Evolutionary conservation across 2,888 invertebrate genomes (phyloP).

Genomic region (Oscheius sp.): DNA sequence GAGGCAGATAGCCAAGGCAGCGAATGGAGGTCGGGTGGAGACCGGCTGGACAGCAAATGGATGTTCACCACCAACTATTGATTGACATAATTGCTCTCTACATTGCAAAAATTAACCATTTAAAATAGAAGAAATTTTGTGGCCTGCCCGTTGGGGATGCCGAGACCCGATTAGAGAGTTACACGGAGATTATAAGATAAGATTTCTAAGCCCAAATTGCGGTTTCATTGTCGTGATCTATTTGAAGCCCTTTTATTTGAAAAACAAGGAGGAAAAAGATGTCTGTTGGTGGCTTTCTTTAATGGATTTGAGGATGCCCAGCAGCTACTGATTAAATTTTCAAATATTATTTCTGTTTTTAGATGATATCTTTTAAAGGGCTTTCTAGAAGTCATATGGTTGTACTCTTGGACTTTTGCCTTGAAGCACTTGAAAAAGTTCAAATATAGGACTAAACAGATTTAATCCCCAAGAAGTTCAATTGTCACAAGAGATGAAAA

Average conservation of each 20-base stretch:
- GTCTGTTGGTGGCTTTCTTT: neutral
- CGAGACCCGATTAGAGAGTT: neutral
- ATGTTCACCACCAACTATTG: constrained; percentile 30
- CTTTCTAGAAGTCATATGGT: too few relatives aligned
- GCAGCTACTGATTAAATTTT: neutral
- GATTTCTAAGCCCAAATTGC: constrained; percentile 21
- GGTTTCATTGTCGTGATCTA: neutral
- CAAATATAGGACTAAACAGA: too few relatives aligned
- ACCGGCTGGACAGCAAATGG: constrained; percentile 37
- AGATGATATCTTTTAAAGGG: too few relatives aligned
- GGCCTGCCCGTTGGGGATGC: neutral
- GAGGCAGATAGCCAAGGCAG: constrained; percentile 11
- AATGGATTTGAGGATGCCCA: neutral
- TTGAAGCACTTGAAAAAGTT: too few relatives aligned
- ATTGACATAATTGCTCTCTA: constrained; percentile 25
- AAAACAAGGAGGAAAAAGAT: neutral
- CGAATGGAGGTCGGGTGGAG: constrained; percentile 30
- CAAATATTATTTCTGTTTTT: too few relatives aligned
- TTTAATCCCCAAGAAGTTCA: too few relatives aligned
- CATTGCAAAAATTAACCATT: neutral
- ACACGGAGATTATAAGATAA: constrained; percentile 26
- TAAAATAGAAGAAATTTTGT: neutral
- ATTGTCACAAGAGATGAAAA: too few relatives aligned
- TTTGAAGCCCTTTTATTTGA: neutral
- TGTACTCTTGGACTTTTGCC: too few relatives aligned